Evolutionary conservation across 1,140 invertebrate genomes (phyloP).

Genomic region (Hydropsyche tenuis): DNA sequence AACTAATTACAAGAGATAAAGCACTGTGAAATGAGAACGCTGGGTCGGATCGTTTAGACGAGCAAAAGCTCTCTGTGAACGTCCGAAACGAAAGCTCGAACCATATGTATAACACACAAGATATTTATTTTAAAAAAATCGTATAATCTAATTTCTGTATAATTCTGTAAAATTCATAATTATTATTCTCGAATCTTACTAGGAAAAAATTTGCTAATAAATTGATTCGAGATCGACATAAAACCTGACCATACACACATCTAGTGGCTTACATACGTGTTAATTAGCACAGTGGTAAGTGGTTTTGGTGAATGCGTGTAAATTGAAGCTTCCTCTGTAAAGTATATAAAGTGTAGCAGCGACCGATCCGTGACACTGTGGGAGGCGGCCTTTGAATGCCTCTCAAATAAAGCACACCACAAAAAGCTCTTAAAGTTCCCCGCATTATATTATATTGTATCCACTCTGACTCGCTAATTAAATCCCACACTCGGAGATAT

Average conservation of each 20-base stretch:
- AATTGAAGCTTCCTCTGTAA: slow-evolving; percentile 36
- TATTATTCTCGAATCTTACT: no score
- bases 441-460: slow-evolving; percentile 33
- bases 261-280: neutral
- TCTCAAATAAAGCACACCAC: slow-evolving; percentile 38
- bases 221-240: neutral
- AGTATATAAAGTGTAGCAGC: slow-evolving; percentile 30
- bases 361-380: slow-evolving; percentile 34
- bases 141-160: no score
- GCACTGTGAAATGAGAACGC: no score
- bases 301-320: slow-evolving; percentile 30
- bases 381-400: slow-evolving; percentile 44
- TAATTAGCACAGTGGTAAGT: slow-evolving; percentile 22
- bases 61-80: no score
- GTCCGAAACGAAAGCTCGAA: no score
- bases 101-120: no score
- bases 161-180: no score
- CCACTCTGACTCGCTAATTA: slow-evolving; percentile 48
- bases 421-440: slow-evolving; percentile 34
- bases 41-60: no score
- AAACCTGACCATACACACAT: neutral
- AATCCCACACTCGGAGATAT: slow-evolving; percentile 47
- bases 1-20: no score
- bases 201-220: neutral
- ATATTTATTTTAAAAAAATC: no score